Base-by-base conservation (phyloP, 1,140 invertebrate genomes). In the Thaumetopoea pityocampa region DNA sequence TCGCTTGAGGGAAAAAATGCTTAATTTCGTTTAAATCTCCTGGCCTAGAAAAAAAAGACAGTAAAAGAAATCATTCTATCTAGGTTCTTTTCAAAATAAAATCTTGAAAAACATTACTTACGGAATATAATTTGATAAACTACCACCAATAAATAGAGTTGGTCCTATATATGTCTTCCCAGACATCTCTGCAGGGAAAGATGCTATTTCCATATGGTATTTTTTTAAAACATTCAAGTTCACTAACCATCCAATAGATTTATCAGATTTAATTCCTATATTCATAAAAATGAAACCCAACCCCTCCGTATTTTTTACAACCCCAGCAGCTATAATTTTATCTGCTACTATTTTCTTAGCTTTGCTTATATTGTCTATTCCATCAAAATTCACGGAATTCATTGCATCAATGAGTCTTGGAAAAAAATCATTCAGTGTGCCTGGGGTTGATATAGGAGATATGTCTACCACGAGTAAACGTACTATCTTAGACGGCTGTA, bases 381-480 rank as follows among this genome's bases (percentile, higher is more conserved):
- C 52, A 23, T 54, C 22, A 10, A 67, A 66, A 29, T 51, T n/a
- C 0, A 46, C 17, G 6, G 16, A 5, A 8, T 80, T 55, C 27
- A 82, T 70, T 8, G 67, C 69, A 2, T 87, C 67, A 24, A 92
- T 85, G 36, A 91, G 80, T 22, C 77, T 67, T 1, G 70, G 71
- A 65, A 92, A 88, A n/a, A 78, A 61, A 4, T 60, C 59, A 19
- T 77, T 51, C 1, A 90, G 76, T 60, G 81, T 76, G n/a, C 86
- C 77, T 35, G 88, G 85, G 0, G 80, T 79, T 33, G 85, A 85
- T 0, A 92, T 59, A 0, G 95, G 95, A 2, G 93, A 92, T 49
- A 96, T 92, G 67, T 98, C 96, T 8, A 93, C 90, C 4, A 96
- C 89, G 11, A 96, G 85, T 16, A 96, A 74, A 49, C 90, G 92